Base-by-base conservation (phyloP, 2,797 vertebrate genomes). In the Pseudotriccus pelzelni region DNA sequence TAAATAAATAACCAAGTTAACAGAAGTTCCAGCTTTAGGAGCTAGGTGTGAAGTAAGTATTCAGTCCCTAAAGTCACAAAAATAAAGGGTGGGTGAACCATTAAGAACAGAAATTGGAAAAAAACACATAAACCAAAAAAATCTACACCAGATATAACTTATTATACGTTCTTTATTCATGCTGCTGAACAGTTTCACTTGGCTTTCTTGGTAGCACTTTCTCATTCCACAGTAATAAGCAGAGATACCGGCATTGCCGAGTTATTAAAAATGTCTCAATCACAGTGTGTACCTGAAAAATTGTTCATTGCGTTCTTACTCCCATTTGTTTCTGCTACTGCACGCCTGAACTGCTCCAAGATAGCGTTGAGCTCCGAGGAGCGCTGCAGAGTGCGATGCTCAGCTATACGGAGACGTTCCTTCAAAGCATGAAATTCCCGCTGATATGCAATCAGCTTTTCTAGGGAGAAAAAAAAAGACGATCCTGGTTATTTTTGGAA, bases 341-440 rank as follows among this genome's bases (percentile, higher is more conserved):
- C 99, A 1, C 98, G 98, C 52, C 98, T 97, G 97, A 99, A 99
- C 94, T 99, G 99, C 92, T 99, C 99, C n/a, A 99, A 98, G 47
- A 99, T 99, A 72, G 97, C 97, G 84, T 99, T 99, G 84, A 99
- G 98, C 94, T 99, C 99, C 2, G 99, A 99, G 6, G 99, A 99
- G 91, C 99, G 99, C 93, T 99, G 99, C 90, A 99, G 98, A 21
- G 99, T 99, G 96, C 99, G 97, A 79, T 99, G 99, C 94, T 99
- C 99, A 10, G 99, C 99, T 92, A 99, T 98, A 69, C 98, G 99
- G 83, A 99, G 99, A 30, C 99, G 99, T 78, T 99, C 99, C 98
- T 99, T 99, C 97, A 99, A 89, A 87, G 99, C 99, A 93, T 99
- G 99, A 93, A 99, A 99, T 97, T 99, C 99, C 93, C 99, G 98